Conservation (phyloP, 2,888 invertebrate species). For the Hypomecis punctinalis region DNA sequence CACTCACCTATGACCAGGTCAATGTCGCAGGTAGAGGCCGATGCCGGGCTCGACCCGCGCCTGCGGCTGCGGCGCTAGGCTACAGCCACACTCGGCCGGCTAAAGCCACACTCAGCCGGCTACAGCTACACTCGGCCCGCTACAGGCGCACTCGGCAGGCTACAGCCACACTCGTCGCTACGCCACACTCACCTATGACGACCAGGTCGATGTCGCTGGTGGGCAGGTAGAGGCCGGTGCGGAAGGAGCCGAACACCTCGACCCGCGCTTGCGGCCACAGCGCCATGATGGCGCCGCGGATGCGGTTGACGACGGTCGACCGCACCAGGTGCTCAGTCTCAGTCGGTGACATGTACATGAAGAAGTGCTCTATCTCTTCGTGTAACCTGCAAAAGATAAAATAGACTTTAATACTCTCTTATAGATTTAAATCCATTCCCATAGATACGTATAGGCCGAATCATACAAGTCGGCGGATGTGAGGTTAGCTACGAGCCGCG, state of each 20-base stretch:
- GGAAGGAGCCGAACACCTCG: constrained; percentile 99
- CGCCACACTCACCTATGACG: constrained; percentile 83
- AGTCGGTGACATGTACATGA: constrained; percentile 96
- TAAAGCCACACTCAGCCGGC: too few relatives aligned
- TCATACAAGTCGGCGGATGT: too few relatives aligned
- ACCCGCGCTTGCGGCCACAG: constrained; percentile 98
- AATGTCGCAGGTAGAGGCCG: too few relatives aligned
- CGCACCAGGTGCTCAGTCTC: constrained; percentile 96
- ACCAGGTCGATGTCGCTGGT: constrained; percentile 93
- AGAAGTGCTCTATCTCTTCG: constrained; percentile 99
- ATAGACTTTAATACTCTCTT: neutral
- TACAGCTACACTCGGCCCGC: too few relatives aligned
- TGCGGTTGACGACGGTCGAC: constrained; percentile 94
- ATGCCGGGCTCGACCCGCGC: too few relatives aligned
- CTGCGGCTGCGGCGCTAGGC: too few relatives aligned
- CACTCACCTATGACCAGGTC: too few relatives aligned
- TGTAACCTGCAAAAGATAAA: constrained; percentile 88
- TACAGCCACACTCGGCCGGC: too few relatives aligned
- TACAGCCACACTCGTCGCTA: too few relatives aligned
- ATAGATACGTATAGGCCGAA: too few relatives aligned
- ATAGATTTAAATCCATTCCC: neutral
- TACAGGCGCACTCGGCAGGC: too few relatives aligned
- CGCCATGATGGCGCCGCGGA: constrained; percentile 93
- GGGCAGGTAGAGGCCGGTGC: constrained; percentile 98
- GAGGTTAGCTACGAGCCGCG: too few relatives aligned